Percentiles rank a stretch among this genome's conserved stretches.
These are phyloP conservation scores for Nesometra sesokonis DNA, from an alignment of 35 echinoderm and acorn worm genomes.

Conservation along the genomic window DNA sequence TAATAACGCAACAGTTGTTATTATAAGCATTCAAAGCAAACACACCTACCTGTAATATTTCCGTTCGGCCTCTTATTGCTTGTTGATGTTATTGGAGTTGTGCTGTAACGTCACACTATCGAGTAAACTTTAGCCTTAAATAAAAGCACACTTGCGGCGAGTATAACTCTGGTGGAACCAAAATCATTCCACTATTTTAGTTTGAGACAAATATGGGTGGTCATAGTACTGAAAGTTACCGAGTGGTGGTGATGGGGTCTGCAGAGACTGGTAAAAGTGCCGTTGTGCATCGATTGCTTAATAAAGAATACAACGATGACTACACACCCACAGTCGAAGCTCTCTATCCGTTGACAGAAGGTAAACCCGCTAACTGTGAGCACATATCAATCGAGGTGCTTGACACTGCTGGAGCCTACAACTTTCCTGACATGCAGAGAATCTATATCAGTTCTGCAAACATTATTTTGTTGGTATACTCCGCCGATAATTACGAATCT, in stretches of 20 bases:
- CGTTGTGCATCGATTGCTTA: background rate
- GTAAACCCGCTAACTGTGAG: background rate
- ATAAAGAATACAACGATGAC: background rate
- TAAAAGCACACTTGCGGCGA: too few relatives aligned
- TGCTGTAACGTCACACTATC: too few relatives aligned
- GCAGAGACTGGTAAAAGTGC: background rate
- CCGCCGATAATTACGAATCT: background rate
- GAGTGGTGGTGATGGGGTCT: background rate
- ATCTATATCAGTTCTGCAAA: background rate
- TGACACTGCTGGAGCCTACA: background rate
- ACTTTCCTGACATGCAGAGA: background rate
- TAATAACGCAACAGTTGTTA: too few relatives aligned
- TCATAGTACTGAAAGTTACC: background rate
- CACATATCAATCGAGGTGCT: background rate
- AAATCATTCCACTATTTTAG: too few relatives aligned
- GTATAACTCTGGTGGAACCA: too few relatives aligned
- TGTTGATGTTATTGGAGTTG: too few relatives aligned
- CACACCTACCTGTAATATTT: too few relatives aligned
- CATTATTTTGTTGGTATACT: background rate
- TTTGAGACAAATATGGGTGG: too few relatives aligned
- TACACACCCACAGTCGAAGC: background rate
- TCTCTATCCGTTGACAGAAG: background rate
- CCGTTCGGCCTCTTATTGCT: too few relatives aligned
- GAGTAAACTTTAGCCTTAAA: too few relatives aligned
- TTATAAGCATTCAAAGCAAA: too few relatives aligned